Percentiles rank a stretch among this genome's conserved stretches.
phyloP scores from a whole-genome alignment of 2,113 vertebrate genomes.

The Girardinichthys multiradiatus region DNA sequence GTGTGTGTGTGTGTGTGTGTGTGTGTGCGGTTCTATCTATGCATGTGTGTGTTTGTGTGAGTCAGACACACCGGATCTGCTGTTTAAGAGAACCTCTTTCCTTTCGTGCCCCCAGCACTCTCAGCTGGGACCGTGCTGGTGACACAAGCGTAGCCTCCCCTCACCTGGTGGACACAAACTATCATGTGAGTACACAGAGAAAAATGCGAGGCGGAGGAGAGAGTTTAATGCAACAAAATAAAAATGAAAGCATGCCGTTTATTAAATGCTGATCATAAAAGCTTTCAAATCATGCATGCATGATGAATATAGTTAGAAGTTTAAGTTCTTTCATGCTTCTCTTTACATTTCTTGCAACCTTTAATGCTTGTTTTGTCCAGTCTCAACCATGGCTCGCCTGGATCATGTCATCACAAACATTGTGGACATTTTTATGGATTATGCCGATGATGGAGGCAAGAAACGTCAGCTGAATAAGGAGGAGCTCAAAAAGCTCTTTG shows the following conservation, averaged over 20 bases:
- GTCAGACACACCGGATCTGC: not conserved
- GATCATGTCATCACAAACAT: constrained; percentile 67
- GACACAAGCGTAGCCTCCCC: constrained; percentile 25
- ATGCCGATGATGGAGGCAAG: constrained; percentile 55
- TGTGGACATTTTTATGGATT: constrained; percentile 74
- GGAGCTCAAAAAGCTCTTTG: constrained; percentile 62
- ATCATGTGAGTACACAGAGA: constrained; percentile 49
- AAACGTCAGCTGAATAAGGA: constrained; percentile 58
- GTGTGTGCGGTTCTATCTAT: not conserved
- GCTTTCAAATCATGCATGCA: not conserved
- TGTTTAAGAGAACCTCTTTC: constrained; percentile 53
- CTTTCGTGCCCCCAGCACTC: constrained; percentile 26
- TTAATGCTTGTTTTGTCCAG: constrained; percentile 17
- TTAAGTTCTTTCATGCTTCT: not conserved
- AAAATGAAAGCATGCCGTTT: not conserved
- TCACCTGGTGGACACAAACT: constrained; percentile 10
- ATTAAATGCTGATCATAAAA: too few species aligned
- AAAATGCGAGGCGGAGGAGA: not conserved
- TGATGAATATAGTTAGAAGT: not conserved
- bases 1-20: not conserved
- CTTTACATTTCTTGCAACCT: not conserved
- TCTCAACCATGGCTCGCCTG: constrained; percentile 71
- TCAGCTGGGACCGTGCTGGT: constrained; percentile 14
- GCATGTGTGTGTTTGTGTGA: constrained; percentile 14
- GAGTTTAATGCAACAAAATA: not conserved